phyloP scores from a whole-genome alignment of 2,113 vertebrate species.

The Sinosuthora webbiana region DNA sequence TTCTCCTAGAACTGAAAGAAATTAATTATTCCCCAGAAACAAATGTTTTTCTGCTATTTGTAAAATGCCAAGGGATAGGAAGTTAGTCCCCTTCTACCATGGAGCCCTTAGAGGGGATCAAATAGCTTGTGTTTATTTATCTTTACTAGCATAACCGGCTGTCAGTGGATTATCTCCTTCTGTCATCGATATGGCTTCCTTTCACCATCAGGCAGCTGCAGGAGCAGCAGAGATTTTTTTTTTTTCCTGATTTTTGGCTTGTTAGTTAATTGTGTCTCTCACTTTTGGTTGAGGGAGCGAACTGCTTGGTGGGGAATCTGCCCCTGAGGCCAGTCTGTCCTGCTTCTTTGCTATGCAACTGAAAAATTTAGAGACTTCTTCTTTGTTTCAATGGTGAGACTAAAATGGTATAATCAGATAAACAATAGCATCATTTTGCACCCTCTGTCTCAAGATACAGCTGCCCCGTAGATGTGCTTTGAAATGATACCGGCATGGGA shows the following conservation, averaged over 20 bases:
- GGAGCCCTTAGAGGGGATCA: neutral
- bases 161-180: conserved; percentile 50
- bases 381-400: neutral
- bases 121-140: conserved; percentile 46
- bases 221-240: neutral
- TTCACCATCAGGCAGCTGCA: conserved; percentile 33
- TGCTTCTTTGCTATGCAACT: neutral
- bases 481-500: neutral
- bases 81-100: neutral
- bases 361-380: neutral
- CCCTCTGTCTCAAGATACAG: neutral
- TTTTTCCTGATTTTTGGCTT: neutral
- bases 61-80: neutral
- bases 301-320: neutral
- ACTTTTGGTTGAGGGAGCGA: neutral
- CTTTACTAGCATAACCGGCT: conserved; percentile 29
- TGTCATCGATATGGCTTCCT: neutral
- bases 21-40: conserved; percentile 27
- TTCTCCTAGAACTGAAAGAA: neutral
- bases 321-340: neutral
- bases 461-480: neutral
- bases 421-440: neutral
- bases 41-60: neutral
- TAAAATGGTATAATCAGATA: neutral
- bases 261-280: neutral